These are phyloP conservation scores for Folsomia manolachei DNA, from an alignment of 2,888 invertebrate genomes.

Conservation along the genomic window DNA sequence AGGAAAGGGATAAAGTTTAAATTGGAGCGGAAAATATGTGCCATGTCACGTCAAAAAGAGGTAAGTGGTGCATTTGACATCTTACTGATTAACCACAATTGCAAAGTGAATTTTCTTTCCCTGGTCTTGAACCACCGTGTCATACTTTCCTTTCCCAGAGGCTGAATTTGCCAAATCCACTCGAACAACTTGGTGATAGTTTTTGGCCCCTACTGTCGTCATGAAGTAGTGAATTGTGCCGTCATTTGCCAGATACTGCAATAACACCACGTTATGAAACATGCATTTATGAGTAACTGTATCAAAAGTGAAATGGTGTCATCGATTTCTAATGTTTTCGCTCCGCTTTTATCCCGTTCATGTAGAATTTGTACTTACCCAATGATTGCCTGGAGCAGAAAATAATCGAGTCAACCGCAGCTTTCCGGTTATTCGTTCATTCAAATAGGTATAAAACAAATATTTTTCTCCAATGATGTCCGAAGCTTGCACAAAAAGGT, in stretches of 20 bases:
- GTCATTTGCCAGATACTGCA: constrained; percentile 56
- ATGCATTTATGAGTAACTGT: too few species aligned
- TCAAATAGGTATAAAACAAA: constrained; percentile 68
- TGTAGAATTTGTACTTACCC: constrained; percentile 11
- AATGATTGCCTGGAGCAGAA: constrained; percentile 22
- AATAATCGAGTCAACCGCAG: constrained; percentile 14
- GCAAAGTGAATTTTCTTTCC: constrained; percentile 88
- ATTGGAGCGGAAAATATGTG: too few species aligned
- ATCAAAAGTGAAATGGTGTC: too few species aligned
- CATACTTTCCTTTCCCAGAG: constrained; percentile 72
- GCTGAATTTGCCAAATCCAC: constrained; percentile 72
- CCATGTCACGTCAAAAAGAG: too few species aligned
- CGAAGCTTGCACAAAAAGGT: constrained; percentile 76
- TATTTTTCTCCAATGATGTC: constrained; percentile 89
- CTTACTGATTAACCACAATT: constrained; percentile 71
- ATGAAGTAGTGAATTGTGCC: constrained; percentile 62
- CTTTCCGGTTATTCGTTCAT: constrained; percentile 25
- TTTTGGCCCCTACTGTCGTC: constrained; percentile 90
- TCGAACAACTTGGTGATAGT: constrained; percentile 78
- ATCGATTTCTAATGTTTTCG: neutral
- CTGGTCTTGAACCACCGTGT: constrained; percentile 75
- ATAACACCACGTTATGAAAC: too few species aligned
- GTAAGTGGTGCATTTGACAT: constrained; percentile 28
- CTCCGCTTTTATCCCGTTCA: neutral
- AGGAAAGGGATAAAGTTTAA: neutral